A percentile compares a stretch with the other conserved stretches of the same genome.
Conservation (phyloP, 1,140 invertebrate genomes). For the Drosophila persimilis region DNA sequence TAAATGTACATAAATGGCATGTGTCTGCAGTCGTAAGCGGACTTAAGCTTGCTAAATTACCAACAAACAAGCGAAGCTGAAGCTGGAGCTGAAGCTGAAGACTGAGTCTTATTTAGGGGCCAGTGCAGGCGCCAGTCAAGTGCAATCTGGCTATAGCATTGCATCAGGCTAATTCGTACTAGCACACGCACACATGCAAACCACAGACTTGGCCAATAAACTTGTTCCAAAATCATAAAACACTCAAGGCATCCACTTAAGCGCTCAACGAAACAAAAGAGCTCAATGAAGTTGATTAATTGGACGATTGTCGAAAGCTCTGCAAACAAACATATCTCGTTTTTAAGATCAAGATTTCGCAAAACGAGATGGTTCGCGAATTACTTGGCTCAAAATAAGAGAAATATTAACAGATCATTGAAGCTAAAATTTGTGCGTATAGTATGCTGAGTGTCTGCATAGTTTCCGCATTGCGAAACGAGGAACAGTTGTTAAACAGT, state of each 20-base stretch:
- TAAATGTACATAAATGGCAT: not conserved
- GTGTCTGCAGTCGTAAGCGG: constrained; percentile 3
- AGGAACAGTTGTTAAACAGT: no score
- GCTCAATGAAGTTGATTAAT: constrained; percentile 19
- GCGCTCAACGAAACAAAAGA: constrained; percentile 12
- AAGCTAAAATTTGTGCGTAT: no score
- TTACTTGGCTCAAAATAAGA: no score
- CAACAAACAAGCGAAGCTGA: constrained; percentile 25
- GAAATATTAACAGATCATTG: no score
- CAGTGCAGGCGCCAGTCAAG: constrained; percentile 55
- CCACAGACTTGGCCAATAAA: constrained; percentile 1
- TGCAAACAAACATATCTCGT: no score
- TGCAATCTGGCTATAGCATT: constrained; percentile 66
- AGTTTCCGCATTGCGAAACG: no score
- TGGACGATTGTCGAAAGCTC: not conserved
- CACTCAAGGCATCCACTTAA: constrained; percentile 25
- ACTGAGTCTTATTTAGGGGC: constrained; percentile 54
- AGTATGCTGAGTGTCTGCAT: no score
- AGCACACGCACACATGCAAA: not conserved
- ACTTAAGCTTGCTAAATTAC: constrained; percentile 34
- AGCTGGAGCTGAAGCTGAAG: not conserved
- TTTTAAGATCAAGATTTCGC: no score
- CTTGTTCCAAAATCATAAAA: constrained; percentile 1
- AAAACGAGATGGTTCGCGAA: no score
- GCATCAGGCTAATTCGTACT: constrained; percentile 51